phyloP scores from a whole-genome alignment of 2,888 invertebrate genomes.

The Taphrorychus bicolor region DNA sequence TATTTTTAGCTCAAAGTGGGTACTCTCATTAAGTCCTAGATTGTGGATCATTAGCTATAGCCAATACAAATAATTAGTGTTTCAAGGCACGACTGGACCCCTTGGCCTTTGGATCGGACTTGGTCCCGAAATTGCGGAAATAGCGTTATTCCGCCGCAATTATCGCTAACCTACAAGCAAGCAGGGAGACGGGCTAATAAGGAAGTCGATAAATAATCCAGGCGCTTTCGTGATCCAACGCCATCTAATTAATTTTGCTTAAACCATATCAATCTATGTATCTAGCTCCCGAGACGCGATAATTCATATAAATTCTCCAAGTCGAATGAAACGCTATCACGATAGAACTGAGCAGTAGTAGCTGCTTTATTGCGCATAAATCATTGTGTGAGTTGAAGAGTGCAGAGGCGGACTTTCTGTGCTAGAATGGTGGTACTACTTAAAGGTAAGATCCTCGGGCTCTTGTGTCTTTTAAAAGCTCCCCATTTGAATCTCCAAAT shows the following conservation, averaged over 20 bases:
- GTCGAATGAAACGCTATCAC: conserved; percentile 29
- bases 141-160: too few relatives aligned
- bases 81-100: background rate
- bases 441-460: too few relatives aligned
- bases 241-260: conserved; percentile 24
- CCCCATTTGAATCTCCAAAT: too few relatives aligned
- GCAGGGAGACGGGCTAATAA: too few relatives aligned
- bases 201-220: conserved; percentile 10
- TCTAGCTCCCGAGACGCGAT: conserved; percentile 14
- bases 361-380: conserved; percentile 1
- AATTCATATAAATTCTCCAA: conserved; percentile 22
- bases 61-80: too few relatives aligned
- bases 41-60: too few relatives aligned
- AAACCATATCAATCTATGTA: conserved; percentile 27
- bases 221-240: conserved; percentile 14
- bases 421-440: too few relatives aligned
- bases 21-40: too few relatives aligned
- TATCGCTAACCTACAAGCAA: too few relatives aligned
- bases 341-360: conserved; percentile 15
- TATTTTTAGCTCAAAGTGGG: too few relatives aligned
- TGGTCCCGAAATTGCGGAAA: too few relatives aligned
- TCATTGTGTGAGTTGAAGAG: background rate
- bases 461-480: too few relatives aligned
- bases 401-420: background rate
- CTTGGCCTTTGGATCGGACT: background rate